Percentiles rank a stretch among this genome's conserved stretches.
Evolutionary conservation across 2,888 invertebrate genomes (phyloP).

Genomic region (Gibbula magus): DNA sequence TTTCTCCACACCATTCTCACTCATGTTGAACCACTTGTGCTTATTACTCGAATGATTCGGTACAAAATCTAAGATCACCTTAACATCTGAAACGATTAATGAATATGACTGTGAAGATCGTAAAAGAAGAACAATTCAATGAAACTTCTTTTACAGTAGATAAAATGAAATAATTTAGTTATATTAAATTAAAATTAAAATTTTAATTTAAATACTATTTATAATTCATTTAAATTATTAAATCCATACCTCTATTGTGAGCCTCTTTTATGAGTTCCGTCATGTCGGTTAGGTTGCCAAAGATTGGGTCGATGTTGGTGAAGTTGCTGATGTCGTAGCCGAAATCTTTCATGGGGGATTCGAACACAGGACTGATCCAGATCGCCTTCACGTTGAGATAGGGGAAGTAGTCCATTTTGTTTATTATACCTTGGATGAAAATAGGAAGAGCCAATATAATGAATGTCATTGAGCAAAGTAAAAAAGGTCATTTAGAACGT

Average conservation of each 20-base stretch:
- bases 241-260: slow-evolving; percentile 68
- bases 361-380: slow-evolving; percentile 90
- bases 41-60: slow-evolving; percentile 79
- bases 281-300: slow-evolving; percentile 86
- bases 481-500: too few species aligned
- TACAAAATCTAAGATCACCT: slow-evolving; percentile 84
- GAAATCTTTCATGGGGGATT: slow-evolving; percentile 89
- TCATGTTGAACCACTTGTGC: slow-evolving; percentile 84
- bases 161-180: too few species aligned
- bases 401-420: slow-evolving; percentile 79
- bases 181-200: too few species aligned
- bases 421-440: slow-evolving; percentile 72
- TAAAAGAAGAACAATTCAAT: too few species aligned
- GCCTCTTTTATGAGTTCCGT: slow-evolving; percentile 63
- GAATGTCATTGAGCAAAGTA: background rate
- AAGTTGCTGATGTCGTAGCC: slow-evolving; percentile 91
- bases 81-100: slow-evolving; percentile 80
- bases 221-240: too few species aligned
- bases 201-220: too few species aligned
- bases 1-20: slow-evolving; percentile 78
- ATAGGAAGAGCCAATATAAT: background rate
- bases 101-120: too few species aligned
- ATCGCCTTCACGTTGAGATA: slow-evolving; percentile 84
- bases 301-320: slow-evolving; percentile 83
- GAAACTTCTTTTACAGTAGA: too few species aligned